A percentile compares a stretch with the other conserved stretches of the same genome.
phyloP scores from a whole-genome alignment of 2,797 vertebrate genomes.

The Gadopsis bispinosus region DNA sequence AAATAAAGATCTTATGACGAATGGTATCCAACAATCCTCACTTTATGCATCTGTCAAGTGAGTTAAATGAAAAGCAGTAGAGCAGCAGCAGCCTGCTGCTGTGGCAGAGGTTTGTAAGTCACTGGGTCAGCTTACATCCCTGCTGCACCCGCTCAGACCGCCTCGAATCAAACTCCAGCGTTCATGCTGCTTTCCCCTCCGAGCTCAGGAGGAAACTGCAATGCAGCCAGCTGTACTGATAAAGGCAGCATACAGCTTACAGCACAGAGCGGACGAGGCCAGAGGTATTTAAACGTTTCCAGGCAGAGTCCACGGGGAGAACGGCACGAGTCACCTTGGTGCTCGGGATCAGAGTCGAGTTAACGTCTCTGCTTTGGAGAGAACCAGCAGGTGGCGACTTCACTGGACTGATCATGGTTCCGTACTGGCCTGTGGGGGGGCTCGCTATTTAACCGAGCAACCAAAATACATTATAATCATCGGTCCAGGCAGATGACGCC shows the following conservation, averaged over 20 bases:
- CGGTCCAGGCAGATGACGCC: no score
- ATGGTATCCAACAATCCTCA: neutral
- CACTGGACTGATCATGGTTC: neutral
- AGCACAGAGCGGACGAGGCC: conserved; percentile 33
- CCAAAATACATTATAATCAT: neutral
- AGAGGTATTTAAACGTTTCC: conserved; percentile 50
- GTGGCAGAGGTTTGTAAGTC: conserved; percentile 50
- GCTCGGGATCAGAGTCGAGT: conserved; percentile 30
- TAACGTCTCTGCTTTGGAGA: conserved; percentile 16
- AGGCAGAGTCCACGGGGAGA: conserved; percentile 27
- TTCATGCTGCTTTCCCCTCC: conserved; percentile 30
- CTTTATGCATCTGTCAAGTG: neutral
- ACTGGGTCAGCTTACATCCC: conserved; percentile 42
- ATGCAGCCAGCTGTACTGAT: conserved; percentile 49
- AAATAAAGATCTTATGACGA: neutral
- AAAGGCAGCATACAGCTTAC: conserved; percentile 44
- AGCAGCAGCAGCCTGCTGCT: conserved; percentile 5
- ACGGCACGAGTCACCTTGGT: conserved; percentile 46
- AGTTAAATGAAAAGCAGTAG: conserved; percentile 12
- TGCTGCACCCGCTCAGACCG: conserved; percentile 1
- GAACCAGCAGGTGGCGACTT: neutral
- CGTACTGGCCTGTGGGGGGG: neutral
- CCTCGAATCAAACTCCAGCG: conserved; percentile 35
- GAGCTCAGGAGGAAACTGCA: conserved; percentile 29
- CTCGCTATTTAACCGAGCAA: neutral